These are phyloP conservation scores for Zonotrichia leucophrys DNA, from an alignment of 2,113 vertebrate species.

Conservation along the genomic window DNA sequence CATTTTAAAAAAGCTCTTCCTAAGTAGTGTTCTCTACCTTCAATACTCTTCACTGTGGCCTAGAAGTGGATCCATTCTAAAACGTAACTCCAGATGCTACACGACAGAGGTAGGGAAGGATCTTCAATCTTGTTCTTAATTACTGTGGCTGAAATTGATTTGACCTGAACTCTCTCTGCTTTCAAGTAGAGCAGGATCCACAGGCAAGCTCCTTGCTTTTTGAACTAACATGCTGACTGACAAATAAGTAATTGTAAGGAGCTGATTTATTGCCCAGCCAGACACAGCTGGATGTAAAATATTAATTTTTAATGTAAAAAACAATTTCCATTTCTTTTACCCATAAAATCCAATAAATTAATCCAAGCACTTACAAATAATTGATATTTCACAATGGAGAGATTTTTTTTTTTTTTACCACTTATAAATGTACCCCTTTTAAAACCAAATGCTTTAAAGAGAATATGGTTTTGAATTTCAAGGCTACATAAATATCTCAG, in stretches of 20 bases:
- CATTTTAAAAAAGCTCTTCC: not conserved
- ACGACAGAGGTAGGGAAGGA: slow-evolving; percentile 22
- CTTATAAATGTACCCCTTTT: not conserved
- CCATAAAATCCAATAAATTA: slow-evolving; percentile 63
- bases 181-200: slow-evolving; percentile 57
- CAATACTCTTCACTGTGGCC: not conserved
- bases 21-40: not conserved
- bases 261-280: slow-evolving; percentile 61
- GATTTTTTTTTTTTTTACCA: not conserved
- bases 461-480: slow-evolving; percentile 35
- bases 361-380: slow-evolving; percentile 51
- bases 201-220: slow-evolving; percentile 62
- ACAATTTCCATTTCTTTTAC: slow-evolving; percentile 66
- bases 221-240: slow-evolving; percentile 69
- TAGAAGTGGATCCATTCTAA: not conserved
- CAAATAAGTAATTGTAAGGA: slow-evolving; percentile 70
- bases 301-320: slow-evolving; percentile 72
- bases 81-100: slow-evolving; percentile 39
- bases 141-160: slow-evolving; percentile 68
- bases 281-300: slow-evolving; percentile 64
- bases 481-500: slow-evolving; percentile 13
- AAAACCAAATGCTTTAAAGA: slow-evolving; percentile 28
- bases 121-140: slow-evolving; percentile 72
- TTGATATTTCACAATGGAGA: slow-evolving; percentile 39
- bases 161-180: slow-evolving; percentile 64